Evolutionary conservation across 2,797 vertebrate genomes (phyloP), one percentile per base, ranked within the genome.

Genomic region (Sibirionetta formosa): DNA sequence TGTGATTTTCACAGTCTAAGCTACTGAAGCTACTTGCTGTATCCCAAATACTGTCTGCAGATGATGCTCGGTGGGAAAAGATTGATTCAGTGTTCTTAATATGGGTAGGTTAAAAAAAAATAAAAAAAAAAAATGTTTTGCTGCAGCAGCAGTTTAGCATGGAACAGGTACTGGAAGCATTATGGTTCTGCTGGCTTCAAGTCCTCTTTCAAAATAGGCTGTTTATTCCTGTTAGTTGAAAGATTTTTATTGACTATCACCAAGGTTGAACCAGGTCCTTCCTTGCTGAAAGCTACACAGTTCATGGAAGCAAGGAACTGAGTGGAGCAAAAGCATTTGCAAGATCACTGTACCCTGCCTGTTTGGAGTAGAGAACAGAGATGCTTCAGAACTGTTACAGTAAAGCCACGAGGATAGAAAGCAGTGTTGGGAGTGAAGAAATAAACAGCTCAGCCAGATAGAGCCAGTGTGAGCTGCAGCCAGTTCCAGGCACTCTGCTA

Each of bases 1-100:
- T 91, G 68, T 78, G 84, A 92, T 97, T 97, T 98, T 97, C 86
- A 86, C 91, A 96, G 82, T 88, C 91, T 97, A 77, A 94, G 82
- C 66, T 96, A 80, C 93, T 78, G 91, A 88, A 94, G 91, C 11
- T 96, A 96, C 94, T 92, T 58, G 66, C 82, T 96, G 80, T 96
- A 94, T 94, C 96, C 70, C 91, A 96, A 81, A 93, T 44, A 44
- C 58, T 69, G 77, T 84, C 94, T 95, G 63, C 65, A 94, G 78
- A 87, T 93, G 91, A 66, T 82, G 93, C 64, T 72, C 38, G 18
- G 66, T 93, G 63, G 73, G 66, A 95, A 92, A 69, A 57, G 19
- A 51, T 88, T 71, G 42, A 26, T 5, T 68, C 38, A 24, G 27
- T 63, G 29, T 29, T 94, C 48, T 86, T 65, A 93, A 60, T 60